Base-by-base conservation (phyloP, 2,113 vertebrate genomes). In the Plestiodon gilberti region DNA sequence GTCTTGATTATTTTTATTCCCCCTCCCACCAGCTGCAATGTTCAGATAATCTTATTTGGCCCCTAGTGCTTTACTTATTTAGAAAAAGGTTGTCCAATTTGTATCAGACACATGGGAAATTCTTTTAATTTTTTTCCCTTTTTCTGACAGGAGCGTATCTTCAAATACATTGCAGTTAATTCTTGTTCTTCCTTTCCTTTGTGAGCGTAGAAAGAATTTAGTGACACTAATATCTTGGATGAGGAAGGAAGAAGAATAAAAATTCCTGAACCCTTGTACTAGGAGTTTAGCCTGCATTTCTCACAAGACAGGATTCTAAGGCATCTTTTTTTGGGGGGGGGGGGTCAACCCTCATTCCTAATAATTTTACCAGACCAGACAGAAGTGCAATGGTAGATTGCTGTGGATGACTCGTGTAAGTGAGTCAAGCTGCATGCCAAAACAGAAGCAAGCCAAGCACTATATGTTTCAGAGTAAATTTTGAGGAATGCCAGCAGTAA, bases 41-140 rank as follows among this genome's bases (percentile, higher is more conserved):
- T n/a, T n/a, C n/a, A n/a, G n/a, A n/a, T n/a, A n/a, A 55, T 55
- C 13, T 55, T 8, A 13, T 55, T 55, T 55, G 52, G 6, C 52
- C 52, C 13, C 28, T 55, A 78, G 25, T 38, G 14, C 9, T 61
- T 4, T 40, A 4, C 5, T 85, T 84, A 69, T 70, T 79, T 90
- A 91, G 48, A 82, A 57, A 87, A 70, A 77, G 17, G 11, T 83
- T 7, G 10, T 59, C 80, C 91, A 48, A 30, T 67, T 86, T 85
- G 77, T 85, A 14, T 81, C 57, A 90, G 20, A 33, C 86, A 75
- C 57, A 78, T 38, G n/a, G 4, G 20, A 14, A 23, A 22, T 10
- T 57, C 6, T 30, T 73, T n/a, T n/a, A n/a, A n/a, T n/a, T n/a
- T 59, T 59, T 78, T 74, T 18, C 22, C 38, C 33, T n/a, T 55